Percentiles rank a stretch among this genome's conserved stretches.
phyloP scores from a whole-genome alignment of 2,113 vertebrate genomes.

The Pelobates fuscus region DNA sequence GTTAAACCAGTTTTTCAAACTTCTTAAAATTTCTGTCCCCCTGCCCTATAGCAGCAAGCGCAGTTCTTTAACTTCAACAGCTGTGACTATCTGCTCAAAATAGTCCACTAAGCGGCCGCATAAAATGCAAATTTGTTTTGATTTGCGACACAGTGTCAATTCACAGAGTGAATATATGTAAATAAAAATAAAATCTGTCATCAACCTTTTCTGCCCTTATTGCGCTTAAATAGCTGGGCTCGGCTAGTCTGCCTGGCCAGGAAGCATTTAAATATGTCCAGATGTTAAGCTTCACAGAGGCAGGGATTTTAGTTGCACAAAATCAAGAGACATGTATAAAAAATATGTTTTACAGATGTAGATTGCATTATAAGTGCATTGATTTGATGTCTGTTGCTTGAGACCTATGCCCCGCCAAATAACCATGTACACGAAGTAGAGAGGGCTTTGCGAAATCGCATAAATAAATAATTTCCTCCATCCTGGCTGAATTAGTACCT shows the following conservation, averaged over 20 bases:
- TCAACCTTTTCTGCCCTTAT: not conserved
- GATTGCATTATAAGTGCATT: not conserved
- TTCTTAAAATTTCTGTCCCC: too few species aligned
- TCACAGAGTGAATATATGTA: not conserved
- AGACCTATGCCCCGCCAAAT: not conserved
- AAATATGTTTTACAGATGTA: not conserved
- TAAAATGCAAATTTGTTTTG: not conserved
- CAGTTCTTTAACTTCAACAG: not conserved
- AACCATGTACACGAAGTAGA: not conserved
- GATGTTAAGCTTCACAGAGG: conserved; percentile 15
- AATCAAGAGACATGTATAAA: not conserved
- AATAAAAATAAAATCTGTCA: not conserved
- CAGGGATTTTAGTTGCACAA: not conserved
- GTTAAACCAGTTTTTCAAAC: too few species aligned
- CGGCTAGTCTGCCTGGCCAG: not conserved
- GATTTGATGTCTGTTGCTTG: not conserved
- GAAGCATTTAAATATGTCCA: not conserved
- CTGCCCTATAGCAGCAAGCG: not conserved
- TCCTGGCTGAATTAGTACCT: not conserved
- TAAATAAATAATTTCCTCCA: not conserved
- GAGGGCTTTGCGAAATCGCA: not conserved
- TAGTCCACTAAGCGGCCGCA: not conserved
- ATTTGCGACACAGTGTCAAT: not conserved
- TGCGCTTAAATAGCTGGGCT: not conserved
- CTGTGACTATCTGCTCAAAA: not conserved